These are phyloP conservation scores for Eurypyga helias DNA, from an alignment of 2,113 vertebrate species.

Conservation along the genomic window DNA sequence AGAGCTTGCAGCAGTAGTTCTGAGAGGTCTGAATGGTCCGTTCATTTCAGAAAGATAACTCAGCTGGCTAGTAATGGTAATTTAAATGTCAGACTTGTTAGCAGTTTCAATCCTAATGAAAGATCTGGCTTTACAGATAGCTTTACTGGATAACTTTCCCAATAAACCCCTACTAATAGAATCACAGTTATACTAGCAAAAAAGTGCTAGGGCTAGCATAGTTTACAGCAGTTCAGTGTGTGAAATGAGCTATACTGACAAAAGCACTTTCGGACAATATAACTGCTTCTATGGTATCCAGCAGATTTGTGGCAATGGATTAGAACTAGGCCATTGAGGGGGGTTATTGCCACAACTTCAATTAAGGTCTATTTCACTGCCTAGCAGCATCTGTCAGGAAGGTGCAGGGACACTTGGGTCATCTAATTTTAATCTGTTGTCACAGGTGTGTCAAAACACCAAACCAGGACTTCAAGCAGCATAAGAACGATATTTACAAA, in stretches of 20 bases:
- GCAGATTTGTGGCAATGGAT: conserved; percentile 37
- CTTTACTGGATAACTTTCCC: conserved; percentile 39
- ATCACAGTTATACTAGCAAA: conserved; percentile 41
- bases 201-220: conserved; percentile 46
- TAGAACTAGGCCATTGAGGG: neutral
- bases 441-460: neutral
- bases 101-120: conserved; percentile 46
- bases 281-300: conserved; percentile 29
- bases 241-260: conserved; percentile 46
- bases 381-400: neutral
- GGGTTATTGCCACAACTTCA: neutral
- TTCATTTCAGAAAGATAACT: conserved; percentile 24
- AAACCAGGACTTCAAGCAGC: neutral
- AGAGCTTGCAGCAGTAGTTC: conserved; percentile 4
- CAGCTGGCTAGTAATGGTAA: neutral
- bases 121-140: conserved; percentile 47
- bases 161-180: conserved; percentile 48
- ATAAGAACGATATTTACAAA: neutral
- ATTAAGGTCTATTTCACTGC: neutral
- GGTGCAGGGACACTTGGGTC: neutral
- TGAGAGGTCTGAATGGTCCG: neutral
- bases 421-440: neutral
- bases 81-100: conserved; percentile 43
- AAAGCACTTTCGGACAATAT: conserved; percentile 56
- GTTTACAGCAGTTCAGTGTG: conserved; percentile 23